These are phyloP conservation scores for Orthosia gracilis DNA, from an alignment of 2,888 invertebrate genomes.

Conservation along the genomic window DNA sequence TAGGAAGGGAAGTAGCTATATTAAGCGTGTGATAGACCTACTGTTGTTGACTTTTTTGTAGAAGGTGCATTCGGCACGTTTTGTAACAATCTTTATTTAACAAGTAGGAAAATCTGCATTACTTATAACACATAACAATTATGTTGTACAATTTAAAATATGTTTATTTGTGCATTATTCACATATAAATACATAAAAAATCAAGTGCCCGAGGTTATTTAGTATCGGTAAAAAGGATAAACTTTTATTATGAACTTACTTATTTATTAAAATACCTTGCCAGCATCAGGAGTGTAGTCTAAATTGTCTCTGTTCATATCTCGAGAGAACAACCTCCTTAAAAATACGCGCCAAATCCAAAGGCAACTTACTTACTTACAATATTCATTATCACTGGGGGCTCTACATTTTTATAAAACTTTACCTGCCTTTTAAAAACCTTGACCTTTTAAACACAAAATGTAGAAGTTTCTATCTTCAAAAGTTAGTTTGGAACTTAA, in stretches of 20 bases:
- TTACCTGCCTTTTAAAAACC: slow-evolving; percentile 1
- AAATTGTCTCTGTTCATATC: background rate
- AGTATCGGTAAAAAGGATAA: background rate
- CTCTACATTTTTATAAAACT: background rate
- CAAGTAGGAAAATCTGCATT: no score
- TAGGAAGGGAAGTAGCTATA: background rate
- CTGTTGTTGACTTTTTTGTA: background rate
- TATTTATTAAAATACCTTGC: background rate
- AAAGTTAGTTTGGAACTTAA: slow-evolving; percentile 35
- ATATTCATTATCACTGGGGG: slow-evolving; percentile 5
- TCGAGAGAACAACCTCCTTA: background rate
- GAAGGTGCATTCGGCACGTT: no score
- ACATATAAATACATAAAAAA: background rate
- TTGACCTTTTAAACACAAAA: slow-evolving; percentile 17
- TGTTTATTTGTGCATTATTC: no score
- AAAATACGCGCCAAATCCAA: background rate
- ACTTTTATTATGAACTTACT: background rate
- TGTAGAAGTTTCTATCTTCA: slow-evolving; percentile 3
- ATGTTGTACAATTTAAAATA: no score
- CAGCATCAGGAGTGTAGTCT: background rate
- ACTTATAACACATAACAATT: no score
- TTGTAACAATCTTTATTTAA: no score
- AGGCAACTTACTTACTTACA: slow-evolving; percentile 1
- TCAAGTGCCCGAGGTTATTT: background rate
- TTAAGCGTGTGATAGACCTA: background rate